These are phyloP conservation scores for Psilopogon haemacephalus DNA, from an alignment of 2,113 vertebrate genomes.

Conservation along the genomic window DNA sequence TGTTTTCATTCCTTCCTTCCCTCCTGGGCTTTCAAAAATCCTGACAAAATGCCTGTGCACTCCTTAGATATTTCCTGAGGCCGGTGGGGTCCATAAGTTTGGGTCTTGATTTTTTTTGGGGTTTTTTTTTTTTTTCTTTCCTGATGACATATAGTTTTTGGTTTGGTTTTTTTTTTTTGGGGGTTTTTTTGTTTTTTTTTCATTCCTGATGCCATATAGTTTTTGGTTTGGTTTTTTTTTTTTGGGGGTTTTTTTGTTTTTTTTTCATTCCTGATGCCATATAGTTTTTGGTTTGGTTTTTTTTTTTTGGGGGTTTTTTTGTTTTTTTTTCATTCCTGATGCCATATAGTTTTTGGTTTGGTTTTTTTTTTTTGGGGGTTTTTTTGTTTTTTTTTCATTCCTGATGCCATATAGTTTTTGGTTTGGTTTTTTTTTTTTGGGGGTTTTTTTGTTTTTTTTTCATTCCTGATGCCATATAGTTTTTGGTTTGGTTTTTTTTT, in stretches of 20 bases:
- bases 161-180: too few species aligned
- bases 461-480: conserved; percentile 67
- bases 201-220: conserved; percentile 67
- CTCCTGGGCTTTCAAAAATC: conserved; percentile 74
- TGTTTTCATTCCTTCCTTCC: conserved; percentile 71
- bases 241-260: conserved; percentile 9
- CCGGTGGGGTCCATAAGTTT: conserved; percentile 72
- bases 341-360: too few species aligned
- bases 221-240: too few species aligned
- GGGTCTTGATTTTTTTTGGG: too few species aligned
- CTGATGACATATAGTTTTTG: too few species aligned
- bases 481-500: too few species aligned
- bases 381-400: conserved; percentile 68
- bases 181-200: conserved; percentile 56
- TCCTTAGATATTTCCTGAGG: conserved; percentile 82
- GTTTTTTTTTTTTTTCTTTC: conserved; percentile 63
- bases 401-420: too few species aligned
- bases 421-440: too few species aligned
- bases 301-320: neutral
- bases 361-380: too few species aligned
- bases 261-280: conserved; percentile 70
- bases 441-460: conserved; percentile 56
- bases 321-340: conserved; percentile 71
- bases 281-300: too few species aligned
- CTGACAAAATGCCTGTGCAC: conserved; percentile 76